These are phyloP conservation scores for Yoshiicerus persimilis DNA, from an alignment of 1,140 invertebrate species.

Conservation along the genomic window DNA sequence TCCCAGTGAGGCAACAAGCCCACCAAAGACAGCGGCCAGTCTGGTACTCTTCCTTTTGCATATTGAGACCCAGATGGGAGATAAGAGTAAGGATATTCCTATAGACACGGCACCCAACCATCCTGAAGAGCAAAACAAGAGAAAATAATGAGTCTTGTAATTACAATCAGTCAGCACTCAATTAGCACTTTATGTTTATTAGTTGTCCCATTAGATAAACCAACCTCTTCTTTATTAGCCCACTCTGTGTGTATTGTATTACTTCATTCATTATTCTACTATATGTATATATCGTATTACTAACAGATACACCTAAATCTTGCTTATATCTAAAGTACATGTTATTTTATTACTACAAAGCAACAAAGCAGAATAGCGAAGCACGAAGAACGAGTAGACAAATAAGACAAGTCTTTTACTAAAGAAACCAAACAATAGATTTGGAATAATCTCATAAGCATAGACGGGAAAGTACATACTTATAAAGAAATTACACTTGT, in stretches of 20 bases:
- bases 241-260: not conserved
- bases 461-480: not conserved
- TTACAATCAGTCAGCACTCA: conserved; percentile 17
- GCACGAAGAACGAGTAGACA: not conserved
- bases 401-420: not conserved
- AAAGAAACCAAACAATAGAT: not conserved
- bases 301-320: not conserved
- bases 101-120: conserved; percentile 80
- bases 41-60: conserved; percentile 82
- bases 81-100: conserved; percentile 74
- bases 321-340: too few relatives aligned
- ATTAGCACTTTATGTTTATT: conserved; percentile 23
- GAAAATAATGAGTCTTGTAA: conserved; percentile 9
- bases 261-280: not conserved
- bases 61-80: conserved; percentile 79
- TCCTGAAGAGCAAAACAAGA: conserved; percentile 60
- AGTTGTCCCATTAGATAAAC: conserved; percentile 22
- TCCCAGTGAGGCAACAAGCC: conserved; percentile 78
- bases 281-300: not conserved
- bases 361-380: too few relatives aligned
- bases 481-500: not conserved
- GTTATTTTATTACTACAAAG: too few relatives aligned
- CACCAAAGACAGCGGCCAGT: conserved; percentile 81
- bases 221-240: not conserved
- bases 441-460: not conserved